A percentile compares a stretch with the other conserved stretches of the same genome.
These are phyloP conservation scores for Cryptomyrus ogoouensis DNA, from an alignment of 2,113 vertebrate genomes.

Conservation along the genomic window DNA sequence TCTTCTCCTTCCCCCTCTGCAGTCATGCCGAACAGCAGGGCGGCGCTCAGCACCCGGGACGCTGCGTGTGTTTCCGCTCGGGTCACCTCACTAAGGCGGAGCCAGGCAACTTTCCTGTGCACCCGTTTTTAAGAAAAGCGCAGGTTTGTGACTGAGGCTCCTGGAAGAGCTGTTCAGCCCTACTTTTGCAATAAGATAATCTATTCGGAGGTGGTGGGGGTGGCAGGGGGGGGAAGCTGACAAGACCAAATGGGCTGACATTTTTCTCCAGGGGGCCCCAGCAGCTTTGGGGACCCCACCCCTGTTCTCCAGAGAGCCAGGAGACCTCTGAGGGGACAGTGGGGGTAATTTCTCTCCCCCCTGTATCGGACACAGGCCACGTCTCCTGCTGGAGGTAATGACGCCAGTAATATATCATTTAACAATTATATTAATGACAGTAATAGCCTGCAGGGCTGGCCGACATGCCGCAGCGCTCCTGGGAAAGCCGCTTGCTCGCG, in stretches of 20 bases:
- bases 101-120: not conserved
- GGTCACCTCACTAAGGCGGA: not conserved
- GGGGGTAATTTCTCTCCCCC: not conserved
- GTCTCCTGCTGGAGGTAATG: not conserved
- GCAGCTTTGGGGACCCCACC: not conserved
- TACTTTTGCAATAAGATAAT: not conserved
- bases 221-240: not conserved
- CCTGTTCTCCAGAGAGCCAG: not conserved
- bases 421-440: not conserved
- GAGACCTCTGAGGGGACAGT: not conserved
- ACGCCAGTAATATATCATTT: not conserved
- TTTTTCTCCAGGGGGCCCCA: not conserved
- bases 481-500: not conserved
- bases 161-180: not conserved
- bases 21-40: not conserved
- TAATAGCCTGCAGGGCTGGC: not conserved
- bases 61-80: not conserved
- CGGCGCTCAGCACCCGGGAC: not conserved
- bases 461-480: not conserved
- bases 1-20: not conserved
- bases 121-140: not conserved
- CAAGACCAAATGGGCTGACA: not conserved
- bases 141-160: not conserved
- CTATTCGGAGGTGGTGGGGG: not conserved
- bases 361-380: not conserved